Evolutionary conservation across 2,113 vertebrate genomes (phyloP).

Genomic region (Microcebus jonahi): DNA sequence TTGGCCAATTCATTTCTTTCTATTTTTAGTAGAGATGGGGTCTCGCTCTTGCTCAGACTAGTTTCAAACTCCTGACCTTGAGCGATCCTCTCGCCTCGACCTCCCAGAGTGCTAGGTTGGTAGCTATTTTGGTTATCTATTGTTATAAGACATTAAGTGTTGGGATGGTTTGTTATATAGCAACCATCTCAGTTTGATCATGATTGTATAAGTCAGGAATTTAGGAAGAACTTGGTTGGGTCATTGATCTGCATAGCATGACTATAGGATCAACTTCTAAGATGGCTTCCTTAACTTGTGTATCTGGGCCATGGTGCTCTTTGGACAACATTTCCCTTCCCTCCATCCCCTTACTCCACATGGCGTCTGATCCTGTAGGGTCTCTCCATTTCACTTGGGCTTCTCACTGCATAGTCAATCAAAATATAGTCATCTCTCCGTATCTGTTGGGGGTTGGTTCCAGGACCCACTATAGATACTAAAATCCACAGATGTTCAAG

Average conservation of each 20-base stretch:
- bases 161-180: background rate
- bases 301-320: background rate
- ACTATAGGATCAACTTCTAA: background rate
- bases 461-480: background rate
- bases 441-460: background rate
- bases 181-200: background rate
- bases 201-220: background rate
- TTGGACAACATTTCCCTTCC: background rate
- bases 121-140: background rate
- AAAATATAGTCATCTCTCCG: background rate
- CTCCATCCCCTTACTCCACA: background rate
- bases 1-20: no score
- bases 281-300: background rate
- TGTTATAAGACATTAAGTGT: background rate
- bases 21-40: no score
- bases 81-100: no score
- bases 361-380: background rate
- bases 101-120: background rate
- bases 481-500: background rate
- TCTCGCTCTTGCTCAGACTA: no score
- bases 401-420: background rate
- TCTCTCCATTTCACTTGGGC: background rate
- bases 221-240: background rate
- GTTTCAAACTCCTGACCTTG: no score
- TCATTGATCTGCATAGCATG: background rate